Evolutionary conservation across 2,888 invertebrate species (phyloP).

Genomic region (Phaedon cochleariae): DNA sequence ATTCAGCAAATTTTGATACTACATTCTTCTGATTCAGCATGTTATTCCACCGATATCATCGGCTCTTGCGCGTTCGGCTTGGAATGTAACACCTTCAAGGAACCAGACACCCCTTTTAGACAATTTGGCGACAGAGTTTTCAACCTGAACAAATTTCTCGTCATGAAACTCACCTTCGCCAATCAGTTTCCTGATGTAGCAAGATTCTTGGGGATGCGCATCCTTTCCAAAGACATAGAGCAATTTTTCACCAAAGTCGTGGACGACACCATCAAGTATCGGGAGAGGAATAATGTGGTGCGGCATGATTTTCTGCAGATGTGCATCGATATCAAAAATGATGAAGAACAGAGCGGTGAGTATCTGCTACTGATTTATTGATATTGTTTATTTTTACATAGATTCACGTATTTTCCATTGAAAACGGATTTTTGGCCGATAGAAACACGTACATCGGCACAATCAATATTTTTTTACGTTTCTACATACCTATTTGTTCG

Average conservation of each 20-base stretch:
- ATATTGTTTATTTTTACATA: too few relatives aligned
- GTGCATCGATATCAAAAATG: constrained; percentile 8
- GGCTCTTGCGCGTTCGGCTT: constrained; percentile 67
- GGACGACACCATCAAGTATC: background rate
- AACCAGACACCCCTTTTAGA: constrained; percentile 62
- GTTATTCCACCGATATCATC: constrained; percentile 39
- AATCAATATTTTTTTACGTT: too few relatives aligned
- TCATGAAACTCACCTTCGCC: constrained; percentile 16
- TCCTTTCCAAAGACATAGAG: background rate
- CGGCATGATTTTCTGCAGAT: constrained; percentile 11
- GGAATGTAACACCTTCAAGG: constrained; percentile 66
- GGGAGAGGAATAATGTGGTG: background rate
- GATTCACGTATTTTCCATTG: too few relatives aligned
- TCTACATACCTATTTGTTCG: too few relatives aligned
- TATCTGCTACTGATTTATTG: too few relatives aligned
- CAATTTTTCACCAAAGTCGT: constrained; percentile 12
- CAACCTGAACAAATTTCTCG: background rate
- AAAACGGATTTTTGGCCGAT: too few relatives aligned
- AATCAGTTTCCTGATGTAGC: constrained; percentile 33
- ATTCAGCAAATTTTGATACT: too few relatives aligned
- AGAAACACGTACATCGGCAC: too few relatives aligned
- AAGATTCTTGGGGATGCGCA: constrained; percentile 35
- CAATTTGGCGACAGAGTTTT: constrained; percentile 36
- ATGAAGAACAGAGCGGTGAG: background rate
- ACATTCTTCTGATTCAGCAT: too few relatives aligned